Evolutionary conservation across 2,888 invertebrate genomes (phyloP).

Genomic region (Dryomyza anilis): DNA sequence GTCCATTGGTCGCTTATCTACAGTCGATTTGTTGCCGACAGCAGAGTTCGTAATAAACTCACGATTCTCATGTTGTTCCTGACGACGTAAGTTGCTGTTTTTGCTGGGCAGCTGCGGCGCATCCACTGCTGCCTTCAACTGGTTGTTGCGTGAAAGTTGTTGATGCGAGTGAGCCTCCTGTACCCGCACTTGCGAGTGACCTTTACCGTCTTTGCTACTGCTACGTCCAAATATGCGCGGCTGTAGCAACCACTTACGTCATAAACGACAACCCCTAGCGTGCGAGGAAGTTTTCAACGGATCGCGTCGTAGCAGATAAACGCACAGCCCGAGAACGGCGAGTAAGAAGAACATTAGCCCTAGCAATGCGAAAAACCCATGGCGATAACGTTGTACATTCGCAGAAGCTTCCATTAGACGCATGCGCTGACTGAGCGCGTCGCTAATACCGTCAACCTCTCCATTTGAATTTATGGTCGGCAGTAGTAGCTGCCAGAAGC

Average conservation of each 20-base stretch:
- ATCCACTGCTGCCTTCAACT: conserved; percentile 29
- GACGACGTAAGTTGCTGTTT: conserved; percentile 16
- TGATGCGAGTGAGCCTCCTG: conserved; percentile 35
- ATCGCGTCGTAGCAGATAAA: conserved; percentile 56
- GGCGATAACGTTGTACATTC: conserved; percentile 57
- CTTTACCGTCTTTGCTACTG: conserved; percentile 23
- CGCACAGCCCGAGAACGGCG: conserved; percentile 55
- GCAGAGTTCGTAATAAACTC: background rate
- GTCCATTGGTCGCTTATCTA: conserved; percentile 41
- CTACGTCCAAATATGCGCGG: conserved; percentile 49
- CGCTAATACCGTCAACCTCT: conserved; percentile 34
- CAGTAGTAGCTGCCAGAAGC: conserved; percentile 57
- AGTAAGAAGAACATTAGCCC: conserved; percentile 54
- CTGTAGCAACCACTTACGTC: conserved; percentile 60
- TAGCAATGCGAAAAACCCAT: conserved; percentile 60
- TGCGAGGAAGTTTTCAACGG: conserved; percentile 39
- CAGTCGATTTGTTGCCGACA: conserved; percentile 15
- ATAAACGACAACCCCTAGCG: conserved; percentile 46
- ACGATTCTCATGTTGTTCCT: conserved; percentile 13
- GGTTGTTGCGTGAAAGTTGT: conserved; percentile 26
- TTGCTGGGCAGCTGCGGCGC: conserved; percentile 11
- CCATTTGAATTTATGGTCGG: conserved; percentile 50
- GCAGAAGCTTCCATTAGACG: conserved; percentile 52
- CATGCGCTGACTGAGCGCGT: conserved; percentile 45
- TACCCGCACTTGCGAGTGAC: conserved; percentile 18